phyloP scores from a whole-genome alignment of 2,113 vertebrate species.

The Triplophysa dalaica region DNA sequence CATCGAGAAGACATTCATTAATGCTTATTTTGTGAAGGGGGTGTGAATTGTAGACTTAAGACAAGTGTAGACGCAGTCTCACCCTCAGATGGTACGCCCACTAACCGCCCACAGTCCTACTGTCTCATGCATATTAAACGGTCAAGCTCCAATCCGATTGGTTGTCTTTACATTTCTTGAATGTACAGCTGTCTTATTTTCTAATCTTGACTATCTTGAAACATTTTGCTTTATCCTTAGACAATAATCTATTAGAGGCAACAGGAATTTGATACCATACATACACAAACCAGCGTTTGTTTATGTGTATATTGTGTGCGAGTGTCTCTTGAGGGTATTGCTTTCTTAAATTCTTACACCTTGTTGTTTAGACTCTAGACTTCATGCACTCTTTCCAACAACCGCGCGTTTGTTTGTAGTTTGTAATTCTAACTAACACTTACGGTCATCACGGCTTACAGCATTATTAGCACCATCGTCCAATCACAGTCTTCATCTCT shows the following conservation, averaged over 20 bases:
- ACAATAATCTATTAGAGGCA: background rate
- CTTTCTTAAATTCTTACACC: background rate
- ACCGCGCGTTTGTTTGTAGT: background rate
- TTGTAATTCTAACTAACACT: slow-evolving; percentile 50
- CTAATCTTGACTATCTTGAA: too few species aligned
- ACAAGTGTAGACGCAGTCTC: background rate
- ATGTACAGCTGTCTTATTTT: too few species aligned
- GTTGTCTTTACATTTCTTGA: background rate
- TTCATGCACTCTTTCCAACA: background rate
- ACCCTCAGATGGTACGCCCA: too few species aligned
- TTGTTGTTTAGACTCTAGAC: background rate
- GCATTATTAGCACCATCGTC: slow-evolving; percentile 54
- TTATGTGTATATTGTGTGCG: background rate
- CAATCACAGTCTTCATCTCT: slow-evolving; percentile 13
- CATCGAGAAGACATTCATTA: background rate
- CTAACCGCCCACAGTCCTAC: background rate
- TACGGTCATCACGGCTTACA: slow-evolving; percentile 59
- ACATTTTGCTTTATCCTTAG: too few species aligned
- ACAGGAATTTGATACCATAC: background rate
- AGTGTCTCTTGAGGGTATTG: background rate
- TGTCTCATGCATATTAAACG: background rate
- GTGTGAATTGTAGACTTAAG: slow-evolving; percentile 6
- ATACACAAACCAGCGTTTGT: background rate
- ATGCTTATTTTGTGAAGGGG: background rate
- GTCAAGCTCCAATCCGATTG: background rate